Base-by-base conservation (phyloP, 1,140 invertebrate species). In the Rhynchophorus ferrugineus region DNA sequence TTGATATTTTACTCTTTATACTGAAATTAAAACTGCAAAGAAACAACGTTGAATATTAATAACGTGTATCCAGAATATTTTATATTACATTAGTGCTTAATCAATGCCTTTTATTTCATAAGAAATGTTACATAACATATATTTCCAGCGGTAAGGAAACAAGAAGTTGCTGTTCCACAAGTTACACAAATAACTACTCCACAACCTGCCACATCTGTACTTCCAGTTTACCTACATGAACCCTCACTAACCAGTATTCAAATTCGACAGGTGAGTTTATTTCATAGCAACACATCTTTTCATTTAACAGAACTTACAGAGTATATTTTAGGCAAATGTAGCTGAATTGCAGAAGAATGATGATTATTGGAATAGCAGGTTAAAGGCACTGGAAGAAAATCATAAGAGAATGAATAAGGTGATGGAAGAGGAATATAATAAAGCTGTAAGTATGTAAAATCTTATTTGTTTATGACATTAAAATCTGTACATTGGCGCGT, bases 351-450 rank as follows among this genome's bases (percentile, higher is more conserved):
- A 65, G 54, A 65, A 68, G 34, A 70, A 70, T 53, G 73, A 78
- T 57, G 57, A 69, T 5, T 78, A 78, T 58, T 79, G 77, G 77
- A 65, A 71, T 17, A 68, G 67, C 16, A 69, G 77, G 16, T 57
- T 79, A n/a, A 56, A 68, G n/a, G 66, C 70, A 35, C 57, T 78
- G 29, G 68, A 79, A 53, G 64, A 69, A 14, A 66, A 66, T 39
- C 74, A 78, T 53, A 66, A 71, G 35, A 61, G 64, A 20, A 72
- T 79, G 34, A 71, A 75, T 55, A 45, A 63, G 6, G 65, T 75
- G 19, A 65, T 79, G 55, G 67, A 76, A n/a, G 52, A 68, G 1
- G 76, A 79, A 56, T 75, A 76, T 54, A 67, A 75, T 29, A 74
- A 74, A 62, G 73, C 76, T 20, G 58, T 70, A 65, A 62, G 62